Evolutionary conservation across 2,888 invertebrate species (phyloP).

Genomic region (Drosophila meridionalis): DNA sequence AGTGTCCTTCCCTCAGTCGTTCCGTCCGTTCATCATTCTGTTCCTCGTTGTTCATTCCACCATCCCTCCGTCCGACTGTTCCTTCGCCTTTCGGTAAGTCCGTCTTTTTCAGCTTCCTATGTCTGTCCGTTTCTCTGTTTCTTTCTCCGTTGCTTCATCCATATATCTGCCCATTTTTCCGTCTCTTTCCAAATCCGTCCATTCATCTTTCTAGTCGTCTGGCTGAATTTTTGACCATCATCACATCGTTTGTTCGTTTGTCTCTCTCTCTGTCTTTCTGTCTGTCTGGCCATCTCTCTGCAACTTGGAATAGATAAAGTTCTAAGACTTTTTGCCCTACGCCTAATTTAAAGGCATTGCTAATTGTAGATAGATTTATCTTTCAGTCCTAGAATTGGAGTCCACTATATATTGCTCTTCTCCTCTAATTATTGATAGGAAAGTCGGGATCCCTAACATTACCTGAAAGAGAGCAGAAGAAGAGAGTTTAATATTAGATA

Average conservation of each 20-base stretch:
- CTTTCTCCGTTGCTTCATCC: background rate
- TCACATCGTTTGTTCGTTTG: background rate
- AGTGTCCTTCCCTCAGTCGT: background rate
- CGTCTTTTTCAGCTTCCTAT: background rate
- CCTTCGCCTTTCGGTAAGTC: background rate
- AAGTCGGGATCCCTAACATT: no score
- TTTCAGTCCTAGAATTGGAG: no score
- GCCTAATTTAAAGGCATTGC: no score
- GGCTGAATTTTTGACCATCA: background rate
- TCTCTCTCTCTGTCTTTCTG: background rate
- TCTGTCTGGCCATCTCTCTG: background rate
- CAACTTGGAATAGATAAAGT: no score
- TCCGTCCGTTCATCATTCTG: background rate
- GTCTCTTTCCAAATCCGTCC: background rate
- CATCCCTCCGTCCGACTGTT: background rate
- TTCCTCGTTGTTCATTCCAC: background rate
- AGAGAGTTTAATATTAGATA: no score
- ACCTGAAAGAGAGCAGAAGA: no score
- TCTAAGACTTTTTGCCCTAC: no score
- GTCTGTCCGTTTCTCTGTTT: rapidly evolving
- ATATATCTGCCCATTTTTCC: background rate
- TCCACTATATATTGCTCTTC: no score
- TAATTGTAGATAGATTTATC: no score
- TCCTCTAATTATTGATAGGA: no score
- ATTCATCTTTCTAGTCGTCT: background rate